These are phyloP conservation scores for Anodontia alba DNA, from an alignment of 2,888 invertebrate species.

Conservation along the genomic window DNA sequence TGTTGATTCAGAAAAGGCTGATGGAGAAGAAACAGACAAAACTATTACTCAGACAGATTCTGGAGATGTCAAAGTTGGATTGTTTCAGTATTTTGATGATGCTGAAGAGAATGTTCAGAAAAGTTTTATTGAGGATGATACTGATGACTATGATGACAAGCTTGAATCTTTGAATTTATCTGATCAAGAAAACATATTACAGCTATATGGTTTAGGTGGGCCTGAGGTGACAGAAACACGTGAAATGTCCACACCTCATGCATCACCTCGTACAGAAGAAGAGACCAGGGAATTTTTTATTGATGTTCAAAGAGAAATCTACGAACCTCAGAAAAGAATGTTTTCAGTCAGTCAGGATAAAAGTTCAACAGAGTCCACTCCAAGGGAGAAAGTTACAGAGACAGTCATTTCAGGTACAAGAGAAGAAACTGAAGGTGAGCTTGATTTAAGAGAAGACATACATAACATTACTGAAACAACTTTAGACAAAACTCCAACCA, in stretches of 20 bases:
- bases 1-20: constrained; percentile 32
- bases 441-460: not conserved
- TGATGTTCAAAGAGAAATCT: constrained; percentile 58
- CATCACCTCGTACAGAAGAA: constrained; percentile 41
- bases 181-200: constrained; percentile 45
- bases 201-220: constrained; percentile 50
- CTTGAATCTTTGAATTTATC: constrained; percentile 41
- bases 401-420: not conserved
- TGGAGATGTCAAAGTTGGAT: constrained; percentile 44
- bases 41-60: not conserved
- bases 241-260: constrained; percentile 46
- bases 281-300: constrained; percentile 7
- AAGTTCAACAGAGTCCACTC: constrained; percentile 56
- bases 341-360: constrained; percentile 51
- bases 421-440: constrained; percentile 18
- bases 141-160: constrained; percentile 26
- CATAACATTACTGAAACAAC: not conserved
- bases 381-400: constrained; percentile 31
- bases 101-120: constrained; percentile 20
- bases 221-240: constrained; percentile 27
- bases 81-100: constrained; percentile 51
- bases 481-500: not conserved
- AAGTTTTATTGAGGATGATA: constrained; percentile 25
- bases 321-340: constrained; percentile 50
- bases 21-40: constrained; percentile 20